These are phyloP conservation scores for Spinibarbus caldwelli DNA, from an alignment of 2,797 vertebrate genomes.

Conservation along the genomic window DNA sequence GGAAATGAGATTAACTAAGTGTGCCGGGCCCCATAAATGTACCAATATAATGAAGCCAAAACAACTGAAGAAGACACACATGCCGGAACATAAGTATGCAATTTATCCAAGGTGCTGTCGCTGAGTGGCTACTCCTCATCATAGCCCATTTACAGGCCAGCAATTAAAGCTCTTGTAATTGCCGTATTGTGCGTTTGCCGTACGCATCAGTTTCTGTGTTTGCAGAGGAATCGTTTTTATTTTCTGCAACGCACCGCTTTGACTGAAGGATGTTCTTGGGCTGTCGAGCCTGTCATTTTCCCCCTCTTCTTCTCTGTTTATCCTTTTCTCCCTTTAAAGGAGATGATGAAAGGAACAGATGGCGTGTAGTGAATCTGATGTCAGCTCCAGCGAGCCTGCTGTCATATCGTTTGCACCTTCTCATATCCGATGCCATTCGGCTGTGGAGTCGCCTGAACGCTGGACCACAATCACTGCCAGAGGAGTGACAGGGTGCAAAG, in stretches of 20 bases:
- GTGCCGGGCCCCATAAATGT: slow-evolving; percentile 40
- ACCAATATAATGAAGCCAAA: slow-evolving; percentile 35
- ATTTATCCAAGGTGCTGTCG: slow-evolving; percentile 51
- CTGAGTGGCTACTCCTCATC: slow-evolving; percentile 61
- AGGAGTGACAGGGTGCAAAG: slow-evolving; percentile 71
- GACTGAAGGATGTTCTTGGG: slow-evolving; percentile 56
- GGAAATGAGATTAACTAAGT: slow-evolving; percentile 43
- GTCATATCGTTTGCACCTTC: slow-evolving; percentile 83
- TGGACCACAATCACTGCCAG: slow-evolving; percentile 73
- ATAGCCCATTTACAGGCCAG: slow-evolving; percentile 49
- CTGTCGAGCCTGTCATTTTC: slow-evolving; percentile 47
- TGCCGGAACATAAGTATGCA: slow-evolving; percentile 44
- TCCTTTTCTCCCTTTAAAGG: slow-evolving; percentile 45
- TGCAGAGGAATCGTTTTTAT: slow-evolving; percentile 52
- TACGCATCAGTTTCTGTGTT: slow-evolving; percentile 50
- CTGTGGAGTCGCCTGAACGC: slow-evolving; percentile 67
- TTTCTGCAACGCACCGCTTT: slow-evolving; percentile 27
- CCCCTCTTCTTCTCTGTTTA: slow-evolving; percentile 61
- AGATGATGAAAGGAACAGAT: slow-evolving; percentile 82
- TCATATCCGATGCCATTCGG: slow-evolving; percentile 69
- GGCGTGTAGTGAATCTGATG: slow-evolving; percentile 77
- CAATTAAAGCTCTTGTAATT: slow-evolving; percentile 69
- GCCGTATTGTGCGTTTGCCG: slow-evolving; percentile 59
- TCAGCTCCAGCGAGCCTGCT: slow-evolving; percentile 78
- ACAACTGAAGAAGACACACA: slow-evolving; percentile 25